Conservation (phyloP, 2,113 vertebrate species). For the Petroica traversi region DNA sequence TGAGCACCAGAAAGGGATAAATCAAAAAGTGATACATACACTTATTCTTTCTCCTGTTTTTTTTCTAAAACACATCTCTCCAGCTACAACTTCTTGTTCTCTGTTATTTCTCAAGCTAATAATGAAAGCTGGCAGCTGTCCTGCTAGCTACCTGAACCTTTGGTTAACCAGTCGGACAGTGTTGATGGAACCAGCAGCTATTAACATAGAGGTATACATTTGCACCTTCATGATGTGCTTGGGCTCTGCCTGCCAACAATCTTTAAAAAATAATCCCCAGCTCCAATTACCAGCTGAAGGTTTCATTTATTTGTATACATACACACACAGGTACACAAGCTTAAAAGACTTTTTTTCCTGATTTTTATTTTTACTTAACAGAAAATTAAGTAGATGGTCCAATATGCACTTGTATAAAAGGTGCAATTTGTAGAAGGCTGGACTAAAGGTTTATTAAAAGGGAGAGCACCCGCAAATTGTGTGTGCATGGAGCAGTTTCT, state of each 20-base stretch:
- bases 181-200: background rate
- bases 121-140: background rate
- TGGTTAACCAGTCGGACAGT: background rate
- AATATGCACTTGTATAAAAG: background rate
- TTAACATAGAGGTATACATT: background rate
- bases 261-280: background rate
- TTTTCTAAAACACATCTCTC: background rate
- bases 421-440: background rate
- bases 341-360: background rate
- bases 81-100: background rate
- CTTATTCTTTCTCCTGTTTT: background rate
- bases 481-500: background rate
- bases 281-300: background rate
- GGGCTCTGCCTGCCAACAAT: background rate
- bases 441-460: background rate
- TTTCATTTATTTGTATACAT: background rate
- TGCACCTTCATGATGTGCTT: background rate
- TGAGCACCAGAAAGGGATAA: background rate
- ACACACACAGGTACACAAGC: background rate
- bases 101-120: background rate
- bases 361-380: background rate
- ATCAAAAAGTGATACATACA: background rate
- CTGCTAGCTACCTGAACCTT: background rate
- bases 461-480: background rate
- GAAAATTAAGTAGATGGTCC: background rate